Percentiles rank a stretch among this genome's conserved stretches.
Evolutionary conservation across 2,888 invertebrate species (phyloP).

Genomic region (Tachystola acroxantha): DNA sequence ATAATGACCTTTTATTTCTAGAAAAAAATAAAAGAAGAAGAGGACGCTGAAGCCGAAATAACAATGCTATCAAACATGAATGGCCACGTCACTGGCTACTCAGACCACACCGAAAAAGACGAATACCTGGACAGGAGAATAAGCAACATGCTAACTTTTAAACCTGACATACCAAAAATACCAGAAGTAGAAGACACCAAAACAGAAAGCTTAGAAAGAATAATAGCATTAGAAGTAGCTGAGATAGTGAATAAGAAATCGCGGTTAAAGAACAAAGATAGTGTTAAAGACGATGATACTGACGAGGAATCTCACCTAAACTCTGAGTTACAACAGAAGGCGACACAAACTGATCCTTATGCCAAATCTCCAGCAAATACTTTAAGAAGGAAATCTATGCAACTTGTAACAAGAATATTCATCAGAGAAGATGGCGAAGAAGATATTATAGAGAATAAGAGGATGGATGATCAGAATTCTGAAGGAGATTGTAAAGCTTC

Average conservation of each 20-base stretch:
- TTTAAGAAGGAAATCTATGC: constrained; percentile 56
- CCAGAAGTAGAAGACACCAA: constrained; percentile 30
- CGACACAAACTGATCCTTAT: constrained; percentile 45
- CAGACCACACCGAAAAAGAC: constrained; percentile 29
- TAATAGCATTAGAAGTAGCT: constrained; percentile 48
- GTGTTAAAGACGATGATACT: constrained; percentile 18
- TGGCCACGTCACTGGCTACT: constrained; percentile 34
- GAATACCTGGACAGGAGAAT: constrained; percentile 52
- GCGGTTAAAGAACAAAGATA: constrained; percentile 22
- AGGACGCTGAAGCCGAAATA: constrained; percentile 40
- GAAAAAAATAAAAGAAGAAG: constrained; percentile 58
- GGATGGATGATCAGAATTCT: constrained; percentile 63
- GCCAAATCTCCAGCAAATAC: constrained; percentile 40
- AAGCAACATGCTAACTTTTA: constrained; percentile 58
- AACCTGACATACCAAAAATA: constrained; percentile 45
- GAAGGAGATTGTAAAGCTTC: constrained; percentile 75
- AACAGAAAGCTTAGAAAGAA: constrained; percentile 42
- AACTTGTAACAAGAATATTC: constrained; percentile 53
- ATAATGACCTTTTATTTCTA: constrained; percentile 35
- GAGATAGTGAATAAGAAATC: constrained; percentile 49
- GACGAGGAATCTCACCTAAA: constrained; percentile 36
- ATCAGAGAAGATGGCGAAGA: constrained; percentile 43
- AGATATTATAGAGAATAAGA: constrained; percentile 48
- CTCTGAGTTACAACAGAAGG: constrained; percentile 35
- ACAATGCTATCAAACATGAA: constrained; percentile 41